Evolutionary conservation across 2,888 invertebrate species (phyloP), one percentile per base, ranked within the genome.

Genomic region (Yponomeuta evonymella): DNA sequence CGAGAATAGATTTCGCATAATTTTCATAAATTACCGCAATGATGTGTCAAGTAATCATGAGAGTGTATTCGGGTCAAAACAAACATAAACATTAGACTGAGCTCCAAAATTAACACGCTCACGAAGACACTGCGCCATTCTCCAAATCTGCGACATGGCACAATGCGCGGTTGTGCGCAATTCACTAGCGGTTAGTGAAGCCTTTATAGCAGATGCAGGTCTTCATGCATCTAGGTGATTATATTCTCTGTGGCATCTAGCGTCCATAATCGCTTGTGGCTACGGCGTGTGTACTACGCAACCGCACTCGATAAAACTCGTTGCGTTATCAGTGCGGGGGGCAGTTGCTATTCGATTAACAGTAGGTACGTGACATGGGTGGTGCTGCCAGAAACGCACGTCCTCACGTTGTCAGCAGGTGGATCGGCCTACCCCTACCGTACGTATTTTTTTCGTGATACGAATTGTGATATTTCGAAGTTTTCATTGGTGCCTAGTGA

Each of bases 351-450:
- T 79, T 77, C 79, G 77, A 85, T 88, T 83, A 87, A 82, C 79
- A 83, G 84, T n/a, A n/a, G n/a, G n/a, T 80, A 79, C 79, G 82
- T 86, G 89, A 85, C 81, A 93, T 93, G 93, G 93, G 93, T 78
- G 90, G 90, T 74, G 88, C 92, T 72, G 88, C 90, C 76, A 92
- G 78, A 79, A 90, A 90, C 85, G 85, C 92, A 73, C 88, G 93
- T 67, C 92, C 91, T n/a, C 87, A 91, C 85, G 89, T 90, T 73
- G 87, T 92, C 74, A 85, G 87, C 81, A 83, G 93, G 81, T 93
- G 93, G 93, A 90, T 93, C 78, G 88, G 92, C 75, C 79, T 84
- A 73, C 93, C 92, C 73, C 79, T 85, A 75, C 88, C 87, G 91
- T 91, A 84, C 87, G 89, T 89, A 84, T 71, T 71, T 70, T 70